Base-by-base conservation (phyloP, 2,888 invertebrate species). In the Orthonevra nobilis region DNA sequence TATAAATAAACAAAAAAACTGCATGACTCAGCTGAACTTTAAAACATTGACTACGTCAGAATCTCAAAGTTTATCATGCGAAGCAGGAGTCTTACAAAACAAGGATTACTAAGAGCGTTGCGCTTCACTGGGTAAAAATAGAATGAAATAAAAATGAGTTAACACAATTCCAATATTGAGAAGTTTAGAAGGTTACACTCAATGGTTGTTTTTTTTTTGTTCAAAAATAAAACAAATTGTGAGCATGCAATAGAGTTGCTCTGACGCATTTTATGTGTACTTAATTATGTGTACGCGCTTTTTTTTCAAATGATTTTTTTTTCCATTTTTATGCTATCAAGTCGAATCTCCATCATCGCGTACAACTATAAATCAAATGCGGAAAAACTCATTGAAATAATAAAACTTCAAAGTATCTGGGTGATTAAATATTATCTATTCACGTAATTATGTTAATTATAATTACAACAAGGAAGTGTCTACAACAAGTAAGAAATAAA, bases 11-110 rank as follows among this genome's bases (percentile, higher is more conserved):
- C n/a, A n/a, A n/a, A n/a, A n/a, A n/a, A n/a, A n/a, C n/a, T n/a
- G 17, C 2, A 70, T 77, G 75, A 77, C 58, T 77, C 75, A 77
- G 52, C 17, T 58, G 63, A 64, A 70, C 56, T 77, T 77, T 58
- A 70, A 58, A 52, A 30, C 50, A n/a, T 10, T 14, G 56, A 70
- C 69, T 70, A 75, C 75, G 75, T 70, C 69, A 70, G 69, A 75
- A 56, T 44, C n/a, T n/a, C n/a, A n/a, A n/a, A n/a, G n/a, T n/a
- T n/a, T n/a, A n/a, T n/a, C n/a, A n/a, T n/a, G n/a, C n/a, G n/a
- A n/a, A n/a, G n/a, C n/a, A n/a, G n/a, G n/a, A n/a, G n/a, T n/a
- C n/a, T n/a, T n/a, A n/a, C n/a, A n/a, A n/a, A n/a, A n/a, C n/a
- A n/a, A n/a, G n/a, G n/a, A n/a, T n/a, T n/a, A n/a, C n/a, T n/a